Conservation (phyloP, 2,888 invertebrate genomes). For the Temnothorax rugatulus region DNA sequence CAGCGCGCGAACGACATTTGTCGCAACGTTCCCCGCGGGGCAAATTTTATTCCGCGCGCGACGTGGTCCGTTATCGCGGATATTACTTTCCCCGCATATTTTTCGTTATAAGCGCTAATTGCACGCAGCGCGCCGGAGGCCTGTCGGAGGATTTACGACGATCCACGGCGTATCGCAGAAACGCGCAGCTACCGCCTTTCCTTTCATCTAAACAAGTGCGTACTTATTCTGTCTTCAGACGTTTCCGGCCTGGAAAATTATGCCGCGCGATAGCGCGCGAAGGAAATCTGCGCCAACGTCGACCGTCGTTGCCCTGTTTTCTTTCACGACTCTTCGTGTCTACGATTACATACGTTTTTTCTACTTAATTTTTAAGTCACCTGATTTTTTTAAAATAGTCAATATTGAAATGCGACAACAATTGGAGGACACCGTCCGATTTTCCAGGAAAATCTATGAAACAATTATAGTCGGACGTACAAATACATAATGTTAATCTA, state of each 20-base stretch:
- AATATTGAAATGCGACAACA: not conserved
- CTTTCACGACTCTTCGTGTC: not conserved
- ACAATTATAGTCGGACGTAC: not conserved
- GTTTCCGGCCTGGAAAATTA: slow-evolving; percentile 45
- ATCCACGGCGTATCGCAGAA: slow-evolving; percentile 28
- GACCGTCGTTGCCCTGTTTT: not conserved
- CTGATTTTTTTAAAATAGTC: not conserved
- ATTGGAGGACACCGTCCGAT: not conserved
- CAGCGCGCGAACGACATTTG: slow-evolving; percentile 59
- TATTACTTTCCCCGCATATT: slow-evolving; percentile 56
- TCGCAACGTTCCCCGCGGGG: slow-evolving; percentile 57
- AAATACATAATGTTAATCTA: not conserved
- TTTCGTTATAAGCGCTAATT: slow-evolving; percentile 65
- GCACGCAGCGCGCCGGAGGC: slow-evolving; percentile 31
- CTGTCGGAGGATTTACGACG: slow-evolving; percentile 60
- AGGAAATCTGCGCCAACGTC: slow-evolving; percentile 5
- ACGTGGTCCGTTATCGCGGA: slow-evolving; percentile 53
- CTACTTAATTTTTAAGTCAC: not conserved
- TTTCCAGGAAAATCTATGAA: not conserved
- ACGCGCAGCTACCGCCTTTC: slow-evolving; percentile 43
- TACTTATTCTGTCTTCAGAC: slow-evolving; percentile 45
- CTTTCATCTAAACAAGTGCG: slow-evolving; percentile 34
- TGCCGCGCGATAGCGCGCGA: slow-evolving; percentile 13
- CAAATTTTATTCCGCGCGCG: slow-evolving; percentile 64
- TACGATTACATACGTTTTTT: not conserved